These are phyloP conservation scores for Penaeus chinensis DNA, from an alignment of 1,140 invertebrate species.

Conservation along the genomic window DNA sequence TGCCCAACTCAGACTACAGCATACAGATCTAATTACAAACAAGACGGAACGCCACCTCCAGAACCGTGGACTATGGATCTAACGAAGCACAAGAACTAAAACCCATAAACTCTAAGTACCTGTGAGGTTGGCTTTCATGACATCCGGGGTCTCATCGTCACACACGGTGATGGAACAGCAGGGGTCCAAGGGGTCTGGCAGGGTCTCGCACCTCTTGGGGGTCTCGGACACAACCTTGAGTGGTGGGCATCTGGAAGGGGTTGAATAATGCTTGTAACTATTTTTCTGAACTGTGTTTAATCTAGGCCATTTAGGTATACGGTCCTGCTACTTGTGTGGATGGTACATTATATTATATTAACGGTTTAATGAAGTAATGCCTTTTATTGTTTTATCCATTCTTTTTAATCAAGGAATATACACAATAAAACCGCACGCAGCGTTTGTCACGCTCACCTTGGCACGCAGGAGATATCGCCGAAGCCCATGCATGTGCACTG, in stretches of 20 bases:
- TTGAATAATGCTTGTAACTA: background rate
- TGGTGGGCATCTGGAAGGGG: constrained; percentile 71
- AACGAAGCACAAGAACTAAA: background rate
- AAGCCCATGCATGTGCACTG: constrained; percentile 81
- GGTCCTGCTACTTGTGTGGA: too few relatives aligned
- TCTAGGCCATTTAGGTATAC: too few relatives aligned
- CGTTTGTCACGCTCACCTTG: constrained; percentile 70
- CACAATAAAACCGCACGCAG: background rate
- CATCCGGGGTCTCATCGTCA: constrained; percentile 40
- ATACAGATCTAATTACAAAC: background rate
- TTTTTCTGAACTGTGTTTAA: too few relatives aligned
- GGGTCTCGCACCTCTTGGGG: constrained; percentile 77
- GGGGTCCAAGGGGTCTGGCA: constrained; percentile 80
- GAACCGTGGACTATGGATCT: background rate
- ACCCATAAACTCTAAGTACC: constrained; percentile 6
- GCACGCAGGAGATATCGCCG: constrained; percentile 79
- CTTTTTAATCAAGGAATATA: background rate
- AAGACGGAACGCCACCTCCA: background rate
- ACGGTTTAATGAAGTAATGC: too few relatives aligned
- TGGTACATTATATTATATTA: too few relatives aligned
- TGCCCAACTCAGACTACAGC: background rate
- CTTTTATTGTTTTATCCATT: background rate
- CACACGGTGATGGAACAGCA: constrained; percentile 74
- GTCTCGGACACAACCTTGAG: constrained; percentile 41
- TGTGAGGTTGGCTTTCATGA: constrained; percentile 57